phyloP scores from a whole-genome alignment of 2,797 vertebrate species.

The Geotrypetes seraphini region DNA sequence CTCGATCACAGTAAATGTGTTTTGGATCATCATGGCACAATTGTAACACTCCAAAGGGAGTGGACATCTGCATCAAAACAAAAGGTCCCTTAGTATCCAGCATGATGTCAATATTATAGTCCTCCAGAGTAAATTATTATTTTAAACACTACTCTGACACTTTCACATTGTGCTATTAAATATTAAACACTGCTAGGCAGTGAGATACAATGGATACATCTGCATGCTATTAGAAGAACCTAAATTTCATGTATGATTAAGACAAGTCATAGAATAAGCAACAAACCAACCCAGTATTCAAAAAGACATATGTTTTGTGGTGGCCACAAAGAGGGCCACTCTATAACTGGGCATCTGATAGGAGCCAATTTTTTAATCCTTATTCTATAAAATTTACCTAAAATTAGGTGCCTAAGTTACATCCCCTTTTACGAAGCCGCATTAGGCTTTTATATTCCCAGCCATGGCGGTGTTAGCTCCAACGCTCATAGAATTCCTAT shows the following conservation, averaged over 20 bases:
- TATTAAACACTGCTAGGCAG: constrained; percentile 53
- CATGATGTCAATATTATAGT: constrained; percentile 44
- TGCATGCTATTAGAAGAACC: constrained; percentile 68
- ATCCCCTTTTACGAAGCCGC: no score
- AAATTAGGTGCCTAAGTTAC: no score
- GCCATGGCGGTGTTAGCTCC: no score
- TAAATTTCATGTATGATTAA: constrained; percentile 59
- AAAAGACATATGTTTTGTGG: no score
- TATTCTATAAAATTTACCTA: no score
- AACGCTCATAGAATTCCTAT: no score
- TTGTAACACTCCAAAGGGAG: constrained; percentile 24
- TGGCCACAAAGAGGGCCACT: no score
- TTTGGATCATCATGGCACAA: constrained; percentile 3
- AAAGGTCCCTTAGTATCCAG: constrained; percentile 37
- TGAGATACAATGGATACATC: constrained; percentile 58
- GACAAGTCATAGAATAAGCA: no score
- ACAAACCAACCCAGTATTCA: no score
- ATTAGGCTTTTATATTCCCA: no score
- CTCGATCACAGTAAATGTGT: constrained; percentile 2
- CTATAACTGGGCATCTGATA: no score
- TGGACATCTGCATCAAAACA: constrained; percentile 37
- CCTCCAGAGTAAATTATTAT: constrained; percentile 43
- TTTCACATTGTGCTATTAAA: constrained; percentile 54
- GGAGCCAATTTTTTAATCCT: no score
- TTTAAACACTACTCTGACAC: constrained; percentile 46